Base-by-base conservation (phyloP, 2,888 invertebrate genomes). In the Scaptomyza parva region DNA sequence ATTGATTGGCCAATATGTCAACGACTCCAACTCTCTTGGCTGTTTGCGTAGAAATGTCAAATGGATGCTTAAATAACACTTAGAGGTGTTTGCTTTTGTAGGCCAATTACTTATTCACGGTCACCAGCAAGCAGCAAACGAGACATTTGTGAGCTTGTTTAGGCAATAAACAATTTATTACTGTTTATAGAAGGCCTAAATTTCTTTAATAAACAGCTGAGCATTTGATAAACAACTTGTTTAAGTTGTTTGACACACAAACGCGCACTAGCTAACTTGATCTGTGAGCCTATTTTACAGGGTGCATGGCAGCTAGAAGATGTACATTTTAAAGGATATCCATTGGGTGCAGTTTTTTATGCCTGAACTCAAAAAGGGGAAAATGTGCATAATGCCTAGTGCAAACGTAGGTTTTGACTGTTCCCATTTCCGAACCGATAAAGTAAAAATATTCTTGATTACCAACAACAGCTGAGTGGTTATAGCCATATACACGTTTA, bases 1-100 rank as follows among this genome's bases (percentile, higher is more conserved):
- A n/a, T 48, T 30, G 35, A 33, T 53, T 30, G 66, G 69, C 47
- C 63, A 71, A 53, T 47, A 54, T 66, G 74, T 67, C 77, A 76
- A 74, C 65, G 47, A 61, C 71, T 71, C 48, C 14, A 35, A 35
- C 33, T 14, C 14, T 48, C 30, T 30, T 33, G 43, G 37, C 40
- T 11, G 53, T n/a, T 50, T 45, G 51, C 51, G 17, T 51, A 30
- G 18, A 59, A 57, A 64, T 76, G 59, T 70, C 70, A 64, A 71
- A 48, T 30, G 55, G 26, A 37, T 39, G 55, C 41, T 64, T n/a
- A 75, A 70, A 70, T 54, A 48, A 35, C 45, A 41, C 33, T 54
- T 51, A 51, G 17, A 63, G 43, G 20, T 51, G 47, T 26, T 61
- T 59, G 30, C 30, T 41, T 37, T 51, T 54, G 35, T 67, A 30